Evolutionary conservation across 2,797 vertebrate genomes (phyloP).

Genomic region (Diglossa cyanea): DNA sequence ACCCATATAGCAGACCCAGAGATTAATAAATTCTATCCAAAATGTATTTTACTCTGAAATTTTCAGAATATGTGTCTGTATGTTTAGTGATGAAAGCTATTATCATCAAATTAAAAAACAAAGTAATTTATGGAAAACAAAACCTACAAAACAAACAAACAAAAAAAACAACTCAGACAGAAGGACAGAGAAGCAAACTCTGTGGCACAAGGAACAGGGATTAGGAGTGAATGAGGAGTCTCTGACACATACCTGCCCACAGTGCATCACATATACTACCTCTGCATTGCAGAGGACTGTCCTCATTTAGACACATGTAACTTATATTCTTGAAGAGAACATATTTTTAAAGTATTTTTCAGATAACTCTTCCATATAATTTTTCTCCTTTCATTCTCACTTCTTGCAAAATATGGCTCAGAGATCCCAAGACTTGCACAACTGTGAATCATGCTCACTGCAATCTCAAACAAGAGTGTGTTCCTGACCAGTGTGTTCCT

Average conservation of each 20-base stretch:
- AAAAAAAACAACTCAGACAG: neutral
- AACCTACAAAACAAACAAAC: neutral
- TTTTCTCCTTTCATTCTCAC: neutral
- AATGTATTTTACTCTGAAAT: neutral
- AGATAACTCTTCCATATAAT: neutral
- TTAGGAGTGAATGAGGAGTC: neutral
- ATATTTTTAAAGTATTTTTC: neutral
- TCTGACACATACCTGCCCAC: neutral
- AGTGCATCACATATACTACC: neutral
- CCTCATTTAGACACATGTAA: neutral
- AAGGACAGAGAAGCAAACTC: neutral
- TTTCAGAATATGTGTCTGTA: neutral
- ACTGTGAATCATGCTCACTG: fast-evolving
- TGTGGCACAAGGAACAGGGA: neutral
- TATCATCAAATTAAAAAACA: neutral
- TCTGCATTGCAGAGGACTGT: neutral
- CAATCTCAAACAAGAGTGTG: neutral
- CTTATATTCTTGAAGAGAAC: neutral
- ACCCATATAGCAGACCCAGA: neutral
- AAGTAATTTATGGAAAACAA: neutral
- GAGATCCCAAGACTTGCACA: neutral
- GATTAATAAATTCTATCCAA: neutral
- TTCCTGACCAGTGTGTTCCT: neutral
- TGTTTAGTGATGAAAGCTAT: neutral
- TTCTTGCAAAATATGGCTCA: neutral